phyloP scores from a whole-genome alignment of 2,113 vertebrate species.

The Cynocephalus volans region DNA sequence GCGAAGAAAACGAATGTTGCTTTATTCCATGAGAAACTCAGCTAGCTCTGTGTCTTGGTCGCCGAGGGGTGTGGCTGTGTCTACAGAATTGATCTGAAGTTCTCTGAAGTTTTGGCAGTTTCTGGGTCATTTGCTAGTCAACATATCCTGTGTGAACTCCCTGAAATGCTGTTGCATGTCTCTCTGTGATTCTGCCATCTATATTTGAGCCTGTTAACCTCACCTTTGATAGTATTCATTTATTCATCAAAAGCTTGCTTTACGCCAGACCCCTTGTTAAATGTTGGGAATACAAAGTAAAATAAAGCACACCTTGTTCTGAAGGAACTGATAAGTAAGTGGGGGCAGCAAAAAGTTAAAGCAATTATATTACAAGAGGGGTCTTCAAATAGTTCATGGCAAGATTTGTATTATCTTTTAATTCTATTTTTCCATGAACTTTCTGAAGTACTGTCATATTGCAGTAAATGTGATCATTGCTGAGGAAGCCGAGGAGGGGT shows the following conservation, averaged over 20 bases:
- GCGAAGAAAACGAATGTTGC: background rate
- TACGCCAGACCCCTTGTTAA: background rate
- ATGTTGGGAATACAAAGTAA: background rate
- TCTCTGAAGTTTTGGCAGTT: slow-evolving; percentile 48
- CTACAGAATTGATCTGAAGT: background rate
- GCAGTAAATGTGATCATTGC: background rate
- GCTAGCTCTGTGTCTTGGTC: background rate
- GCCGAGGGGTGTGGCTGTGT: background rate
- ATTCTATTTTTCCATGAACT: too few relatives aligned
- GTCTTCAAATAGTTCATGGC: too few relatives aligned
- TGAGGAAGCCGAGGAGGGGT: background rate
- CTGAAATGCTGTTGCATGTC: background rate
- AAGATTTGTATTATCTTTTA: too few relatives aligned
- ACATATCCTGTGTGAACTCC: background rate
- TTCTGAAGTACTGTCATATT: too few relatives aligned
- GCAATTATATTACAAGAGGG: background rate
- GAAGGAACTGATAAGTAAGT: background rate
- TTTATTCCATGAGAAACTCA: background rate
- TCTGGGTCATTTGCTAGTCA: slow-evolving; percentile 38
- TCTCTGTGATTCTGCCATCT: background rate
- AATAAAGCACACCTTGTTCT: background rate
- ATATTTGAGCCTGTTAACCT: background rate
- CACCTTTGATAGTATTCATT: background rate
- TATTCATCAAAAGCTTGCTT: background rate
- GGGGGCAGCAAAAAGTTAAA: background rate